These are phyloP conservation scores for Anguilla japonica DNA, from an alignment of 2,113 vertebrate species.

Conservation along the genomic window DNA sequence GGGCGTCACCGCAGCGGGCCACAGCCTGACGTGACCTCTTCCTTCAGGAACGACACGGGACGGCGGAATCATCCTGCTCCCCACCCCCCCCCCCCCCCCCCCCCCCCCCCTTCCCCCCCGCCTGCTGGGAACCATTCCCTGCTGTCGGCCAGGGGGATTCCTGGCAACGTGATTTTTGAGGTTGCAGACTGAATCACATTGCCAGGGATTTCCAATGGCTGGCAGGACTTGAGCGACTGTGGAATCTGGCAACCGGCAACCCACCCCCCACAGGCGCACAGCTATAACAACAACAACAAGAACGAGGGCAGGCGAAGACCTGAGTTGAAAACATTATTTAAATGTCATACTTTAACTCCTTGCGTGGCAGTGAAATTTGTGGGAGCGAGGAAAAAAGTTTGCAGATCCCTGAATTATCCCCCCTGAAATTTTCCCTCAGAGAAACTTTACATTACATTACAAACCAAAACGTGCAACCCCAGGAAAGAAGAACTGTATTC, in stretches of 20 bases:
- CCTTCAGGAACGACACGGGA: not conserved
- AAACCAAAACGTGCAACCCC: too few species aligned
- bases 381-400: too few species aligned
- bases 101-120: not conserved
- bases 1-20: not conserved
- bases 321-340: too few species aligned
- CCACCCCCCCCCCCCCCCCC: not conserved
- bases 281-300: not conserved
- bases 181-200: slow-evolving; percentile 74
- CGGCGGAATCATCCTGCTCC: not conserved
- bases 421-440: too few species aligned
- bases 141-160: slow-evolving; percentile 69
- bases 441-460: too few species aligned
- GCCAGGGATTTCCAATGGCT: slow-evolving; percentile 78
- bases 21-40: not conserved
- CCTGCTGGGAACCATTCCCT: not conserved
- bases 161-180: slow-evolving; percentile 75
- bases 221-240: slow-evolving; percentile 40
- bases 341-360: too few species aligned
- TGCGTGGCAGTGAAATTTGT: too few species aligned
- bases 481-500: too few species aligned
- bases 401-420: too few species aligned
- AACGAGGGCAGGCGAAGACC: too few species aligned
- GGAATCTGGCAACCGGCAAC: slow-evolving; percentile 14
- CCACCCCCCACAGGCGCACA: not conserved